Percentiles rank a stretch among this genome's conserved stretches.
Conservation (phyloP, 2,888 invertebrate genomes). For the Oeneis ivallda region DNA sequence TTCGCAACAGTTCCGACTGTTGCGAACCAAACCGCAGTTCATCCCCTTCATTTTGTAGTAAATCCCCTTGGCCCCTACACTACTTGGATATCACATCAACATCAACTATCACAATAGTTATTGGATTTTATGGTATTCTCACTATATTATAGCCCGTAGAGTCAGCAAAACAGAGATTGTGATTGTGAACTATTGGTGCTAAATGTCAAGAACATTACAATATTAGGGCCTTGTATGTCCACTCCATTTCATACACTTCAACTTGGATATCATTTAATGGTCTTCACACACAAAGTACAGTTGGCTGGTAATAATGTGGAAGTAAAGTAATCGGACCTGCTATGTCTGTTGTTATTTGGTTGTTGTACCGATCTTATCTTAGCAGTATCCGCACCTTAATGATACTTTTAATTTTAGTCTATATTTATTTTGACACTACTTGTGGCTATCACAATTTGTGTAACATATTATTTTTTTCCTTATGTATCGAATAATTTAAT, state of each 20-base stretch:
- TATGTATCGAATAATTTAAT: conserved; percentile 3
- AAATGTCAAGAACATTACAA: not conserved
- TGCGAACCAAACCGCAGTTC: too few relatives aligned
- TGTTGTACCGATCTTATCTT: conserved; percentile 38
- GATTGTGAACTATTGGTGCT: too few relatives aligned
- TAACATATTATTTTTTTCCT: conserved; percentile 12
- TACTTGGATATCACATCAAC: too few relatives aligned
- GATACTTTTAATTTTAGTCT: conserved; percentile 48
- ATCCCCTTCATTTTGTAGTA: too few relatives aligned
- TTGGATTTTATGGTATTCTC: too few relatives aligned
- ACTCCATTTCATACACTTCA: not conserved
- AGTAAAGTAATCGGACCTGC: not conserved
- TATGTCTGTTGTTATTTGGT: conserved; percentile 46
- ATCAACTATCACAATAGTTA: too few relatives aligned
- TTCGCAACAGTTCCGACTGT: too few relatives aligned
- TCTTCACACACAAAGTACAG: not conserved
- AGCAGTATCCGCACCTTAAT: conserved; percentile 25
- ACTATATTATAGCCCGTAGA: too few relatives aligned
- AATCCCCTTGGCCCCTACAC: too few relatives aligned
- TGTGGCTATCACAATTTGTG: conserved; percentile 25
- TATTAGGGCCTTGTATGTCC: not conserved
- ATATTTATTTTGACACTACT: conserved; percentile 59
- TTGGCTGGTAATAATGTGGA: not conserved
- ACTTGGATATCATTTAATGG: not conserved
- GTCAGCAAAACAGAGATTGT: too few relatives aligned